Evolutionary conservation across 2,113 vertebrate genomes (phyloP).

Genomic region (Eleginops maclovinus): DNA sequence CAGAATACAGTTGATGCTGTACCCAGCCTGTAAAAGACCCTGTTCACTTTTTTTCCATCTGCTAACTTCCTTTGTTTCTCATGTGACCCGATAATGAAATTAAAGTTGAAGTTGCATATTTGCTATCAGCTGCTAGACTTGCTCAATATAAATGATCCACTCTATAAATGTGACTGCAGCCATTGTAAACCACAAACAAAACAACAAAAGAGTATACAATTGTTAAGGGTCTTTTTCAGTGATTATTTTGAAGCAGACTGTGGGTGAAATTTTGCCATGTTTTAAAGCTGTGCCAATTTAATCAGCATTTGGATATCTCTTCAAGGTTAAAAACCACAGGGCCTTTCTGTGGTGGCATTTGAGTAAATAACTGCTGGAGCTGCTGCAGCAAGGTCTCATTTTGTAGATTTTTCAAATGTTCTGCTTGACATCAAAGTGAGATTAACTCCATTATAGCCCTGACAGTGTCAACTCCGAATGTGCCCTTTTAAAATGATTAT

Average conservation of each 20-base stretch:
- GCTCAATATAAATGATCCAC: background rate
- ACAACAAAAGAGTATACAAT: background rate
- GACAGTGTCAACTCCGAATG: conserved; percentile 8
- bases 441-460: conserved; percentile 21
- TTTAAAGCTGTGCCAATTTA: conserved; percentile 1
- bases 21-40: conserved; percentile 11
- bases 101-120: conserved; percentile 15
- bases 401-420: conserved; percentile 24
- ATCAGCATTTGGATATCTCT: conserved; percentile 27
- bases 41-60: conserved; percentile 12
- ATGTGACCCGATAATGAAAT: conserved; percentile 7
- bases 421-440: conserved; percentile 33
- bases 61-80: conserved; percentile 12
- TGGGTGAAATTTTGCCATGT: background rate
- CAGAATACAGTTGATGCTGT: conserved; percentile 57
- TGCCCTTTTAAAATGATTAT: conserved; percentile 31
- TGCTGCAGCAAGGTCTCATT: conserved; percentile 3
- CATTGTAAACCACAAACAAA: background rate
- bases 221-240: background rate
- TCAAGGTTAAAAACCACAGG: conserved; percentile 1
- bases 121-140: conserved; percentile 2
- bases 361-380: conserved; percentile 13
- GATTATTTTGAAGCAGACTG: background rate
- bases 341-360: background rate
- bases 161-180: background rate